Evolutionary conservation across 2,113 vertebrate species (phyloP).

Genomic region (Ammospiza nelsoni): DNA sequence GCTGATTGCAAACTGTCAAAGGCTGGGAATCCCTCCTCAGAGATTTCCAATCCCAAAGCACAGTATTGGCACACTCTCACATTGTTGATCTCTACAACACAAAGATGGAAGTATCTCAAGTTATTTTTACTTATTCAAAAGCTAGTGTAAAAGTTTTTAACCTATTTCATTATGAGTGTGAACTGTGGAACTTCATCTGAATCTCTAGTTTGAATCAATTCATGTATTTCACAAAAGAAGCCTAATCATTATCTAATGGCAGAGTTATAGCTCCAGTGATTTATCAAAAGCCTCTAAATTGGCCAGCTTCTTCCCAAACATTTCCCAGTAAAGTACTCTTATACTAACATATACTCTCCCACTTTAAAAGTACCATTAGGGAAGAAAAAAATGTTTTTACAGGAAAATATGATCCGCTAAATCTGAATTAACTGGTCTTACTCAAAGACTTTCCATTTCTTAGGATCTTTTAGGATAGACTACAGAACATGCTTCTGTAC

Average conservation of each 20-base stretch:
- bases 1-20: not conserved
- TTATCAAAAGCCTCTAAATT: not conserved
- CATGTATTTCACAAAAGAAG: not conserved
- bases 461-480: not conserved
- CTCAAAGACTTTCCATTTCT: not conserved
- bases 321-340: not conserved
- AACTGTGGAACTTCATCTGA: not conserved
- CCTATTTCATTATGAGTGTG: not conserved
- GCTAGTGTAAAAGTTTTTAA: not conserved
- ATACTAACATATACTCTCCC: not conserved
- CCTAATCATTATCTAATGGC: not conserved
- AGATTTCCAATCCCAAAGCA: not conserved
- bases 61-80: not conserved
- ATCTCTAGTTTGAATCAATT: not conserved
- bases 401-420: not conserved
- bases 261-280: not conserved
- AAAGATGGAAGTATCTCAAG: not conserved
- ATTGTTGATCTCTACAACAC: not conserved
- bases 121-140: not conserved
- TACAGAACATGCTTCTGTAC: not conserved
- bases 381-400: not conserved
- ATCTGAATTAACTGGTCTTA: not conserved
- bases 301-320: not conserved
- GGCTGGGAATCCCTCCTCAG: not conserved
- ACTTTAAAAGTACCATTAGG: not conserved